Evolutionary conservation across 92 coral and sea anemone genomes (phyloP).

Genomic region (Palythoa grandis): DNA sequence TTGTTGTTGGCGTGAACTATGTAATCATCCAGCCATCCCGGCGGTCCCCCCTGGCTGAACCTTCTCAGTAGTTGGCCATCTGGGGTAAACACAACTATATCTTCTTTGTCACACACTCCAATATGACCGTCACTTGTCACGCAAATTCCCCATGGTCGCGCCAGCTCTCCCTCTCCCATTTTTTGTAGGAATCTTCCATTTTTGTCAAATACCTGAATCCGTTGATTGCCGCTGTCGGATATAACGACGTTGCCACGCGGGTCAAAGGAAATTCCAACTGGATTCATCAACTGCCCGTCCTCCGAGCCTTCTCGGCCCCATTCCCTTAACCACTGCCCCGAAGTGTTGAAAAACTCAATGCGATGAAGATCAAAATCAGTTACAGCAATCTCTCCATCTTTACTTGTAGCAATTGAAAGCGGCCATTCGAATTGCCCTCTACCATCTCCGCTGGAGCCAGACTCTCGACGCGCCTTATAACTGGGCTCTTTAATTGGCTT

Average conservation of each 20-base stretch:
- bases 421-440: conserved; percentile 46
- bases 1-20: conserved; percentile 37
- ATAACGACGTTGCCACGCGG: conserved; percentile 26
- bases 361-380: conserved; percentile 45
- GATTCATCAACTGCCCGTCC: conserved; percentile 40
- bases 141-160: conserved; percentile 40
- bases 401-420: conserved; percentile 26
- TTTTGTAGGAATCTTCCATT: conserved; percentile 34
- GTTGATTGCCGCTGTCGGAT: conserved; percentile 41
- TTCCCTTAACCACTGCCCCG: conserved; percentile 34
- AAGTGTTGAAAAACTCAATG: conserved; percentile 9
- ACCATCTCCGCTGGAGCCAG: conserved; percentile 43
- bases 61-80: conserved; percentile 24
- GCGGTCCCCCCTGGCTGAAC: conserved; percentile 42
- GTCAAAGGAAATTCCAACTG: conserved; percentile 26
- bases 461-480: conserved; percentile 41
- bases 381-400: conserved; percentile 27
- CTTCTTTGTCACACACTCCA: conserved; percentile 45
- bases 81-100: conserved; percentile 29
- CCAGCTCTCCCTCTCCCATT: conserved; percentile 40
- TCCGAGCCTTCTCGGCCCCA: conserved; percentile 48
- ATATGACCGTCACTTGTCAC: conserved; percentile 43
- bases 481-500: conserved; percentile 42
- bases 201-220: conserved; percentile 33
- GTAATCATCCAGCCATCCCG: conserved; percentile 44